Evolutionary conservation across 2,797 vertebrate species (phyloP).

Genomic region (Podargus strigoides): DNA sequence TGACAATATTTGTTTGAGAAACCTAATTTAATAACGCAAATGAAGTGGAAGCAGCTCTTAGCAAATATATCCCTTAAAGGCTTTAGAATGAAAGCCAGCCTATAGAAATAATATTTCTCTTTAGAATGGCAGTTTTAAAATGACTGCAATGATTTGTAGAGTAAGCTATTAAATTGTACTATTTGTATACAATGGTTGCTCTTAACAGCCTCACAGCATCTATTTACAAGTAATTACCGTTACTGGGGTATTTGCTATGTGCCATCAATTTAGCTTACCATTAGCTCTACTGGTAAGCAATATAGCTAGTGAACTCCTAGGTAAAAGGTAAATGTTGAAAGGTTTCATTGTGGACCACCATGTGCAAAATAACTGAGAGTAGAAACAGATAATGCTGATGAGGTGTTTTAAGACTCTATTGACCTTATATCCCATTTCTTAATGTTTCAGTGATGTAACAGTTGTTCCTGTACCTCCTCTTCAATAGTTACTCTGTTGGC

Average conservation of each 20-base stretch:
- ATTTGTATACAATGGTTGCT: background rate
- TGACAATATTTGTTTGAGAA: constrained; percentile 39
- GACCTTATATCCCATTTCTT: background rate
- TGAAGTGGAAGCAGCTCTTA: constrained; percentile 39
- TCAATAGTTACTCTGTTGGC: background rate
- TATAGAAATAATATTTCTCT: constrained; percentile 33
- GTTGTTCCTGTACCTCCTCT: background rate
- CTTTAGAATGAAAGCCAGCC: background rate
- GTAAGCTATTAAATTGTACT: background rate
- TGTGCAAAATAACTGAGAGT: background rate
- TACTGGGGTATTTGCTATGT: background rate
- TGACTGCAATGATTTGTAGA: constrained; percentile 2
- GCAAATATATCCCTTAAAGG: constrained; percentile 35
- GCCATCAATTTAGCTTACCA: background rate
- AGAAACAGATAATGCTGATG: constrained; percentile 20
- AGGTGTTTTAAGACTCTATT: background rate
- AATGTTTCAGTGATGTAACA: background rate
- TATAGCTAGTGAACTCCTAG: background rate
- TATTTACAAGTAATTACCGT: constrained; percentile 31
- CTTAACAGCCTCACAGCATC: constrained; percentile 8
- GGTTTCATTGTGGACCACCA: background rate
- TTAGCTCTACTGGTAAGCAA: background rate
- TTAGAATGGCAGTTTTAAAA: constrained; percentile 17
- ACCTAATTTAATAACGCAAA: constrained; percentile 52
- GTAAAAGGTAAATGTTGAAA: constrained; percentile 16